Conservation (phyloP, 92 coral and sea anemone species). For the Phenganax stokvisi region DNA sequence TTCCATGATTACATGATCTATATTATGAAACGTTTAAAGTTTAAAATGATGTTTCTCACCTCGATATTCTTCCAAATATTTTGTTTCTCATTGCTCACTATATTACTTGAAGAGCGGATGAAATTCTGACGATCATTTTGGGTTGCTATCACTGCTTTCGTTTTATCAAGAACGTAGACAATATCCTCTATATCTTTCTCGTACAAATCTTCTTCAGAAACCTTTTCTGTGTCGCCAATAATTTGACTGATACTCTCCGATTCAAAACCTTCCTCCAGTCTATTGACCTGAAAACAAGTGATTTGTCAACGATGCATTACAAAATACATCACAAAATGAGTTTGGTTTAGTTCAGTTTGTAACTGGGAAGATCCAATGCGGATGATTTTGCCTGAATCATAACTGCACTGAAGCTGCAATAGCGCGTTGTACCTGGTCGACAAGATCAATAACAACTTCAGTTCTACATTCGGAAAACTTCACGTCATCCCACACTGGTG, state of each 20-base stretch:
- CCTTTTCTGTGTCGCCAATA: neutral
- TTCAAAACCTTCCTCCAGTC: constrained; percentile 14
- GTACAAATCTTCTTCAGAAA: constrained; percentile 1
- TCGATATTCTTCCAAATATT: constrained; percentile 3
- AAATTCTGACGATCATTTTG: constrained; percentile 20
- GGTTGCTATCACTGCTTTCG: neutral
- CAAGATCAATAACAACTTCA: neutral
- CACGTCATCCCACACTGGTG: constrained; percentile 43
- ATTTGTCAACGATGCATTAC: neutral
- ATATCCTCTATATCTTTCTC: constrained; percentile 7
- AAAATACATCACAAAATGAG: too few relatives aligned
- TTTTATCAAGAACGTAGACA: constrained; percentile 9
- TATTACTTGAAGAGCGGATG: constrained; percentile 29
- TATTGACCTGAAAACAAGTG: neutral
- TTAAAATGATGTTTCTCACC: neutral
- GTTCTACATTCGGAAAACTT: constrained; percentile 33
- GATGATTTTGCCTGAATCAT: too few relatives aligned
- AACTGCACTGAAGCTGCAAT: neutral
- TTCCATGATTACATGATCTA: too few relatives aligned
- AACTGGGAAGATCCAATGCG: too few relatives aligned
- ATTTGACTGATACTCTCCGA: constrained; percentile 12
- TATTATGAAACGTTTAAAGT: neutral
- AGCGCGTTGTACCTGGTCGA: constrained; percentile 6
- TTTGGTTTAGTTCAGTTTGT: too few relatives aligned
- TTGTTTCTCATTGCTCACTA: neutral